Base-by-base conservation (phyloP, 2,797 vertebrate species). In the Urocyon cinereoargenteus region DNA sequence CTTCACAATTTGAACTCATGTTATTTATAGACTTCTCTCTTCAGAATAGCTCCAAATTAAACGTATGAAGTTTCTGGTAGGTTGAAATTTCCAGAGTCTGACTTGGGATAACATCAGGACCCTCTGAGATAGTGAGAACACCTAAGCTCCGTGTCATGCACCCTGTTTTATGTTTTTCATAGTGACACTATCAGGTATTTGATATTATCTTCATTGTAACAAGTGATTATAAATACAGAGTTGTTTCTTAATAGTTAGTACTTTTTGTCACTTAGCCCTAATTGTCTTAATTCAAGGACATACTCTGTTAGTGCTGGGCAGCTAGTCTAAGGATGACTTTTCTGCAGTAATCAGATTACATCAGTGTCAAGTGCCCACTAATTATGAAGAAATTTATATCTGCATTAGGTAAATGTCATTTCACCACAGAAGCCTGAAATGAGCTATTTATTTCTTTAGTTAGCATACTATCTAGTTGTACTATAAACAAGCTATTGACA, bases 401-500 rank as follows among this genome's bases (percentile, higher is more conserved):
- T 99, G 98, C 98, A 99, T 99, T 99, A 99, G 99, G 99, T 99
- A 99, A 99, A 99, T 99, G 99, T 99, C 99, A 99, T 99, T 99
- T 99, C 99, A 99, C 99, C 97, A 98, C 98, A 99, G 98, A 99
- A 98, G 98, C 98, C 98, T 98, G 98, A 98, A 98, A 99, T 99
- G 98, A 98, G 98, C 98, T 98, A 0, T 98, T 98, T 98, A 98
- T 97, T 98, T 98, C 98, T 98, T 98, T 98, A 98, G 98, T 99
- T 98, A 98, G 97, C 97, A 40, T 77, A 97, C 98, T 97, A 97
- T 98, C 97, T 96, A 94, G 19, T 77, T 78, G 86, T 98, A 98
- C 96, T 94, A 96, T 97, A 98, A 77, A 97, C 97, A 98, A 98
- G 96, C 97, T 96, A 96, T 96, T 96, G 98, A 98, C 97, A 98